Percentiles rank a stretch among this genome's conserved stretches.
These are phyloP conservation scores for Drosophila ochracea DNA, from an alignment of 2,888 invertebrate genomes.

Conservation along the genomic window DNA sequence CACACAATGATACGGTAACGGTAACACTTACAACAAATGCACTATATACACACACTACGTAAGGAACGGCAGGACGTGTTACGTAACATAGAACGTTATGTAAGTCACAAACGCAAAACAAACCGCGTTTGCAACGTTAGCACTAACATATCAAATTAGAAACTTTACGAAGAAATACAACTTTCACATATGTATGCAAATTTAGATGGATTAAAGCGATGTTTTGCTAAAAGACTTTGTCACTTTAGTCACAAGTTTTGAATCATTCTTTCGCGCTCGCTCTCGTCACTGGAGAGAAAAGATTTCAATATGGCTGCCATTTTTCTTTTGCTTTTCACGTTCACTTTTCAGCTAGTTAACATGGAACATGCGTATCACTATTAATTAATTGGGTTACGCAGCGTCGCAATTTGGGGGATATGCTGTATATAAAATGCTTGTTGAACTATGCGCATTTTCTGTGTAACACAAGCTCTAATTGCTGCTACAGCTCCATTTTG, in stretches of 20 bases:
- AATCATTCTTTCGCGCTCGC: not conserved
- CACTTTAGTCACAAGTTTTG: not conserved
- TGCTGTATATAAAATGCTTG: not conserved
- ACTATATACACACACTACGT: not conserved
- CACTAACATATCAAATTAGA: not conserved
- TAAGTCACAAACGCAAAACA: not conserved
- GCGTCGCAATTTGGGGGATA: not conserved
- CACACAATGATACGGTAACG: slow-evolving; percentile 1
- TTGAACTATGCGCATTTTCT: not conserved
- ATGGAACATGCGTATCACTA: not conserved
- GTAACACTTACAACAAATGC: not conserved
- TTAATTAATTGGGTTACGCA: not conserved
- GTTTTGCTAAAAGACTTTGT: not conserved
- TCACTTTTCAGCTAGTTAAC: not conserved
- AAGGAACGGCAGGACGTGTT: not conserved
- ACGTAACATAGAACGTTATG: not conserved
- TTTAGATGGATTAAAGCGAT: not conserved
- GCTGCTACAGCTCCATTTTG: not conserved
- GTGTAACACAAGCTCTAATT: slow-evolving; percentile 1
- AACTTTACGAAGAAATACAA: not conserved
- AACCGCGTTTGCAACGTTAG: not conserved
- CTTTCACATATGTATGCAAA: not conserved
- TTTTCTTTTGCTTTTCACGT: not conserved
- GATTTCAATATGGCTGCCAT: not conserved
- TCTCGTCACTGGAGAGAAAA: not conserved